Percentiles rank a stretch among this genome's conserved stretches.
phyloP scores from a whole-genome alignment of 2,797 vertebrate genomes.

The Chaetophractus vellerosus region DNA sequence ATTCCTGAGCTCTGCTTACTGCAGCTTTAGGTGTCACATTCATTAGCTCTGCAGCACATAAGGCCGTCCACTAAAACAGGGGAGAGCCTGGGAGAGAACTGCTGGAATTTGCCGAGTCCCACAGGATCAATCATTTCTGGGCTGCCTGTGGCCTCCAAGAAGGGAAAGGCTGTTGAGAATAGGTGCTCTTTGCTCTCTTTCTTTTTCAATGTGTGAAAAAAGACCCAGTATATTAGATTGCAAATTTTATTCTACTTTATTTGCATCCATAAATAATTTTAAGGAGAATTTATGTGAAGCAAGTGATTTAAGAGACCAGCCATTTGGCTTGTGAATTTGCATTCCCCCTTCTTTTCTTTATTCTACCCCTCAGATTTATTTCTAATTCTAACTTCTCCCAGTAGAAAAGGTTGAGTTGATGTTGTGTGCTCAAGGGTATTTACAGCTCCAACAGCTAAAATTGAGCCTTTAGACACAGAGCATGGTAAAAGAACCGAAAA shows the following conservation, averaged over 20 bases:
- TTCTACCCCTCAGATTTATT: not conserved
- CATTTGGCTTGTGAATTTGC: not conserved
- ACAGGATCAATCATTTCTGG: not conserved
- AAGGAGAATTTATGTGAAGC: conserved; percentile 30
- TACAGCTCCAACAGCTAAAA: not conserved
- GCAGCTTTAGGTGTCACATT: not conserved
- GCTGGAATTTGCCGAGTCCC: not conserved
- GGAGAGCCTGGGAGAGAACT: not conserved
- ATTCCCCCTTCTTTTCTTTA: conserved; percentile 9
- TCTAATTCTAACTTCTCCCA: not conserved
- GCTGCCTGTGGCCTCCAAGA: not conserved
- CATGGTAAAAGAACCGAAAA: not conserved
- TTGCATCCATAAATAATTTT: conserved; percentile 23
- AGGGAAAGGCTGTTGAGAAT: not conserved
- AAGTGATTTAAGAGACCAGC: not conserved
- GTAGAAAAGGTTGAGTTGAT: not conserved
- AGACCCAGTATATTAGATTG: not conserved
- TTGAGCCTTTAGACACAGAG: not conserved
- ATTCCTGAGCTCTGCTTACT: not conserved
- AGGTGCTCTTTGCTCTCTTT: not conserved
- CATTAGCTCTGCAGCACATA: not conserved
- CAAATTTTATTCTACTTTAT: conserved; percentile 38
- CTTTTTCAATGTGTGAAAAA: not conserved
- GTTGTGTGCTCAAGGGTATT: not conserved
- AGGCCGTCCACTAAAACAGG: not conserved